phyloP scores from a whole-genome alignment of 2,888 invertebrate genomes.

The Lasiommata megera region DNA sequence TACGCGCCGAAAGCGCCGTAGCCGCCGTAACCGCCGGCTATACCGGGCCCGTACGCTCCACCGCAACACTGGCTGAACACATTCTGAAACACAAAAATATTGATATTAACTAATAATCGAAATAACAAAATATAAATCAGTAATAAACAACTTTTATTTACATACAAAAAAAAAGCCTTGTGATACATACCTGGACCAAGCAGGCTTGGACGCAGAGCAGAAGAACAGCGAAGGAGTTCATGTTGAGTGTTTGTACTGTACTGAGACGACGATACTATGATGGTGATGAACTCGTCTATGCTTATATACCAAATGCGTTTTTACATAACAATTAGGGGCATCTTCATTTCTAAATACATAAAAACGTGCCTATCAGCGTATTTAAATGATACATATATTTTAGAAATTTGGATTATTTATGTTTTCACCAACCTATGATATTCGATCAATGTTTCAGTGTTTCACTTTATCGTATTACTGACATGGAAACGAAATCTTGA shows the following conservation, averaged over 20 bases:
- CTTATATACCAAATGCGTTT: slow-evolving; percentile 13
- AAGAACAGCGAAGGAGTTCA: slow-evolving; percentile 36
- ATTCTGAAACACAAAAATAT: background rate
- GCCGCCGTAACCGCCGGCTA: background rate
- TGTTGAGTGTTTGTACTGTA: slow-evolving; percentile 30
- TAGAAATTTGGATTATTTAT: too few relatives aligned
- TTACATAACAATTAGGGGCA: background rate
- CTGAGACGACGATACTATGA: slow-evolving; percentile 12
- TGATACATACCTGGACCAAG: slow-evolving; percentile 42
- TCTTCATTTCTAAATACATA: background rate
- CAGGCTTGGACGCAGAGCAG: slow-evolving; percentile 47
- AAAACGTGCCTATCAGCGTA: background rate
- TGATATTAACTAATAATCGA: too few relatives aligned
- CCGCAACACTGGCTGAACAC: background rate
- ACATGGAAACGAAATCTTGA: background rate
- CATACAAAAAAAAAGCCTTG: background rate
- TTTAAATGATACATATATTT: too few relatives aligned
- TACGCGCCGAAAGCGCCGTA: background rate
- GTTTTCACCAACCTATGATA: background rate
- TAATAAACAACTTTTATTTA: too few relatives aligned
- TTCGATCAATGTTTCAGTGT: background rate
- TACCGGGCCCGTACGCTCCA: background rate
- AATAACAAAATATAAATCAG: background rate
- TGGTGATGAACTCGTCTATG: slow-evolving; percentile 17
- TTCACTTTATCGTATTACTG: background rate